A percentile compares a stretch with the other conserved stretches of the same genome.
Evolutionary conservation across 2,113 vertebrate genomes (phyloP).

Genomic region (Peromyscus polionotus): DNA sequence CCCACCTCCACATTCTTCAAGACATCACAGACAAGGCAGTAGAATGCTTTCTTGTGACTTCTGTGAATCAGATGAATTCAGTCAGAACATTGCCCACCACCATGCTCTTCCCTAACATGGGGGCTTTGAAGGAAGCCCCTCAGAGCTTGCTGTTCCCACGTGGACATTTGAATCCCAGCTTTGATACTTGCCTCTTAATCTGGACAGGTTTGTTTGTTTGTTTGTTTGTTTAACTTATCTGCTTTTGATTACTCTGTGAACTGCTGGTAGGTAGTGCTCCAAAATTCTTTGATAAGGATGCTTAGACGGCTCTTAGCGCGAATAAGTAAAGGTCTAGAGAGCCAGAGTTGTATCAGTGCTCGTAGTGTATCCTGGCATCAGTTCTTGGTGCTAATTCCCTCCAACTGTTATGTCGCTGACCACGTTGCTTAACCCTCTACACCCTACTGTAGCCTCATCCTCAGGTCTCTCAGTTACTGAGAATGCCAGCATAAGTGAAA

Average conservation of each 20-base stretch:
- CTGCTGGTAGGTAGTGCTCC: background rate
- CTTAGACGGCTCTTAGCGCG: background rate
- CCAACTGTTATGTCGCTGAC: background rate
- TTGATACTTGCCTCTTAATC: background rate
- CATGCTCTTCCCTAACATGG: background rate
- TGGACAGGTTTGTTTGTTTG: background rate
- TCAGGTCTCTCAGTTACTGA: background rate
- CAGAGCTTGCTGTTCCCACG: background rate
- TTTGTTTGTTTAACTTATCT: background rate
- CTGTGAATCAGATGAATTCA: background rate
- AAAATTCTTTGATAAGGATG: background rate
- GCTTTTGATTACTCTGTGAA: background rate
- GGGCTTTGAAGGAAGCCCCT: background rate
- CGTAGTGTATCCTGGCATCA: background rate
- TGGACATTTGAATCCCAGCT: background rate
- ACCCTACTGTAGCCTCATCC: background rate
- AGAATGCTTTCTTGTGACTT: background rate
- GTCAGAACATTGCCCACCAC: background rate
- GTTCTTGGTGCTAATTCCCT: background rate
- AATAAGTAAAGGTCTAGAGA: slow-evolving; percentile 21
- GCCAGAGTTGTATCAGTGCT: background rate
- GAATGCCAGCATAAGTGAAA: background rate
- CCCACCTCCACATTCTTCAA: background rate
- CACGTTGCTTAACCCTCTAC: background rate
- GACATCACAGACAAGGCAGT: background rate